phyloP scores from a whole-genome alignment of 2,888 invertebrate species.

The Ligdia adustata region DNA sequence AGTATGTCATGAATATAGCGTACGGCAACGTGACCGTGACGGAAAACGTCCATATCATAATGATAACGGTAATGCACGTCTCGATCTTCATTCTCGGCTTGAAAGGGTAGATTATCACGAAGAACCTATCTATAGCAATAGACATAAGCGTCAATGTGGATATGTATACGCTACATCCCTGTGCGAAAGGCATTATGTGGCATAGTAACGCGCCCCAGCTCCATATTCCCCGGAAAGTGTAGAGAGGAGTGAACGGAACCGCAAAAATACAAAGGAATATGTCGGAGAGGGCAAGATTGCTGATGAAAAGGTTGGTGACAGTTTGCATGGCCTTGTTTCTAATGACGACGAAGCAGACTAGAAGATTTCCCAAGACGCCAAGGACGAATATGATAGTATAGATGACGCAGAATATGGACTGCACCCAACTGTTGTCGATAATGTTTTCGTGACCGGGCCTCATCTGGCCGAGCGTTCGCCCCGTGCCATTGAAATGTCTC shows the following conservation, averaged over 20 bases:
- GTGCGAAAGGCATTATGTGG: constrained; percentile 96
- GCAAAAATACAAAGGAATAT: constrained; percentile 96
- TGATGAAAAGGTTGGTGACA: constrained; percentile 98
- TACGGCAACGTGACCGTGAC: constrained; percentile 95
- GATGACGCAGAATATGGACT: constrained; percentile 88
- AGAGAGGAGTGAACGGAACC: constrained; percentile 98
- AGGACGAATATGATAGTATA: constrained; percentile 94
- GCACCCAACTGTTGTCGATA: constrained; percentile 87
- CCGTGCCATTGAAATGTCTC: constrained; percentile 38
- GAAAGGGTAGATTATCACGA: constrained; percentile 98
- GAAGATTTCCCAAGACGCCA: constrained; percentile 94
- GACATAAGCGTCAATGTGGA: constrained; percentile 98
- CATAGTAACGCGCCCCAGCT: constrained; percentile 96
- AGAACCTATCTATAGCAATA: constrained; percentile 98
- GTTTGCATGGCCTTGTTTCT: constrained; percentile 98
- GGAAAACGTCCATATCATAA: constrained; percentile 95
- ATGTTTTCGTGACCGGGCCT: constrained; percentile 71
- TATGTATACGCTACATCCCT: constrained; percentile 98
- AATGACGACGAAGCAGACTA: constrained; percentile 97
- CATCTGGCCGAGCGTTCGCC: constrained; percentile 39
- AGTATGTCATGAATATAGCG: constrained; percentile 91
- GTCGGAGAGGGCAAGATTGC: constrained; percentile 97
- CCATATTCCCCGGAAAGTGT: constrained; percentile 96
- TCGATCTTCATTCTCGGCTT: constrained; percentile 95
- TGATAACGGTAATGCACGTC: constrained; percentile 93